phyloP scores from a whole-genome alignment of 92 coral and sea anemone genomes.

The Pocillopora grandis region DNA sequence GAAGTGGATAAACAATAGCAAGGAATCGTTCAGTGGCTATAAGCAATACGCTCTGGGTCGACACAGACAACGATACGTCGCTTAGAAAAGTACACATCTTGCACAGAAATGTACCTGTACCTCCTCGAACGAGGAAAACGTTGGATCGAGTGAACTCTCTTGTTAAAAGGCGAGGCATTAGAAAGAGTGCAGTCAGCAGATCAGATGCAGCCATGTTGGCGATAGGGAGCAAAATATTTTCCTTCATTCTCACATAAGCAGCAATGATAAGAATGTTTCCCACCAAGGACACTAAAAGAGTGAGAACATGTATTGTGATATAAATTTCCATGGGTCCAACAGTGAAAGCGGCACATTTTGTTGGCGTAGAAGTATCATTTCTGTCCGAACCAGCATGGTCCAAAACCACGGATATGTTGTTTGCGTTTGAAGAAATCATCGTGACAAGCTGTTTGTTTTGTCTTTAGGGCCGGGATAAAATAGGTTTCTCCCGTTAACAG shows the following conservation, averaged over 20 bases:
- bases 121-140: conserved; percentile 5
- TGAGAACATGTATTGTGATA: not conserved
- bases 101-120: not conserved
- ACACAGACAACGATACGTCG: conserved; percentile 18
- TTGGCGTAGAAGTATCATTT: not conserved
- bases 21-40: conserved; percentile 30
- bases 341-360: not conserved
- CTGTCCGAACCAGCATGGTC: not conserved
- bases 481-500: too few relatives aligned
- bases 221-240: conserved; percentile 10
- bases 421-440: too few relatives aligned
- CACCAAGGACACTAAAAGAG: not conserved
- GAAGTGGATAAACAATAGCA: conserved; percentile 13
- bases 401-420: not conserved
- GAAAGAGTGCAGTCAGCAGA: conserved; percentile 3
- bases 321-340: not conserved
- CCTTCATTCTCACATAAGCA: conserved; percentile 24
- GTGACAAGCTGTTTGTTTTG: too few relatives aligned
- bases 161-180: not conserved
- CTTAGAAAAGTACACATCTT: not conserved
- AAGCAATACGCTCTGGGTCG: conserved; percentile 10
- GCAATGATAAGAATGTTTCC: conserved; percentile 21
- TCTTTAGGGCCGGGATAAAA: too few relatives aligned
- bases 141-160: not conserved
- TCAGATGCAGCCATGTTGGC: conserved; percentile 41